Conservation (phyloP, 2,113 vertebrate species). For the Muscicapa adusta region DNA sequence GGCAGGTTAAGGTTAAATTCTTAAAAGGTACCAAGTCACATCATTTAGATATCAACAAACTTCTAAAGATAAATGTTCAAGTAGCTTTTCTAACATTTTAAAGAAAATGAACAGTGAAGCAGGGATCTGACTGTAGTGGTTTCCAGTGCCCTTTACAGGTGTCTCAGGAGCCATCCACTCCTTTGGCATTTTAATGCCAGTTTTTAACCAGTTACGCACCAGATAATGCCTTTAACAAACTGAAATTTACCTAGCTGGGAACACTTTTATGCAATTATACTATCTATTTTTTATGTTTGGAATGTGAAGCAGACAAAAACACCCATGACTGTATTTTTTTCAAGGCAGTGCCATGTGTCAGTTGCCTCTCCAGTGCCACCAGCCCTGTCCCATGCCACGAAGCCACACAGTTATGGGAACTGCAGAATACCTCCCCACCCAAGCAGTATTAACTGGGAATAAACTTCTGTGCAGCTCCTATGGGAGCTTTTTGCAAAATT, state of each 20-base stretch:
- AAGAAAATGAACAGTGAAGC: not conserved
- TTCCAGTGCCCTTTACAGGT: not conserved
- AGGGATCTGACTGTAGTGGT: not conserved
- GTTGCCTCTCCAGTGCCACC: not conserved
- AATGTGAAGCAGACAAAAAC: not conserved
- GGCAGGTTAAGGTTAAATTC: not conserved
- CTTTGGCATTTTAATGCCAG: not conserved
- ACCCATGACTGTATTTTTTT: not conserved
- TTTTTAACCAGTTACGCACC: not conserved
- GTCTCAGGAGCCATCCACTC: not conserved
- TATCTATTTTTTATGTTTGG: not conserved
- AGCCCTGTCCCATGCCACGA: not conserved
- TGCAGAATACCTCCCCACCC: not conserved
- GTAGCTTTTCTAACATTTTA: not conserved
- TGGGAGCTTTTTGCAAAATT: not conserved
- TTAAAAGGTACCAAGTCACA: not conserved
- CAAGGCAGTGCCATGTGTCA: not conserved
- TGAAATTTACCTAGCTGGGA: not conserved
- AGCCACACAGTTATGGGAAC: accelerated
- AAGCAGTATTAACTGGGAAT: not conserved
- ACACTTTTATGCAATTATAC: not conserved
- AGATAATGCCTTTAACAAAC: not conserved
- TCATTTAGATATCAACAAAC: not conserved
- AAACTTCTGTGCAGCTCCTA: not conserved
- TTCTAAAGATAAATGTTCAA: not conserved